These are phyloP conservation scores for Callimorpha dominula DNA, from an alignment of 2,888 invertebrate species.

Conservation along the genomic window DNA sequence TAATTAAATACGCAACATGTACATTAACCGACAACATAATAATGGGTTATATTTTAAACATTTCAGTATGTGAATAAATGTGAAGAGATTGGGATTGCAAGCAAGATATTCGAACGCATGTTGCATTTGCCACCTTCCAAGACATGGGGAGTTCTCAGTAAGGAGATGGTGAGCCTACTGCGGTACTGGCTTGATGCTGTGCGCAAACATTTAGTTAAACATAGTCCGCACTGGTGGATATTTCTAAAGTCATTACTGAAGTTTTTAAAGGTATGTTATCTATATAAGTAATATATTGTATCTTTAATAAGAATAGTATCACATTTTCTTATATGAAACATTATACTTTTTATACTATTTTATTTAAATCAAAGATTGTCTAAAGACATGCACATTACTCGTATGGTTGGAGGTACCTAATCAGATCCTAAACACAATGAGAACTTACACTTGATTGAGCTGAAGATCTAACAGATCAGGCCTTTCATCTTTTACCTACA, in stretches of 20 bases:
- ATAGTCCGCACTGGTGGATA: slow-evolving; percentile 70
- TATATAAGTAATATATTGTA: neutral
- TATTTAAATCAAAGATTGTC: too few relatives aligned
- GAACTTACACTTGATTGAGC: too few relatives aligned
- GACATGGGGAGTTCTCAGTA: slow-evolving; percentile 68
- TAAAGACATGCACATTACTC: too few relatives aligned
- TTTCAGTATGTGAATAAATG: slow-evolving; percentile 74
- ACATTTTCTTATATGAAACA: neutral
- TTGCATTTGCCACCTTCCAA: slow-evolving; percentile 65
- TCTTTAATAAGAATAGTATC: neutral
- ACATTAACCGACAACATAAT: neutral
- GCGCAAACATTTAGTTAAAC: slow-evolving; percentile 65
- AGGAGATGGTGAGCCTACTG: slow-evolving; percentile 64
- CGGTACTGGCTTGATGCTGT: slow-evolving; percentile 75
- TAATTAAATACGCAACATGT: too few relatives aligned
- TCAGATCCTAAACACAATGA: too few relatives aligned
- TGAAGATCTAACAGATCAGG: too few relatives aligned
- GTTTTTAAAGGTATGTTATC: slow-evolving; percentile 64
- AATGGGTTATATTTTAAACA: neutral
- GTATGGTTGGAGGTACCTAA: too few relatives aligned
- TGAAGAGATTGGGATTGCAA: slow-evolving; percentile 69
- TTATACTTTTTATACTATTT: too few relatives aligned
- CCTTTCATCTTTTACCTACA: too few relatives aligned
- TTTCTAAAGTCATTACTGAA: slow-evolving; percentile 66
- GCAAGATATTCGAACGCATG: slow-evolving; percentile 64